Evolutionary conservation across 2,888 invertebrate species (phyloP), one percentile per base, ranked within the genome.

Genomic region (Ophion costatus): DNA sequence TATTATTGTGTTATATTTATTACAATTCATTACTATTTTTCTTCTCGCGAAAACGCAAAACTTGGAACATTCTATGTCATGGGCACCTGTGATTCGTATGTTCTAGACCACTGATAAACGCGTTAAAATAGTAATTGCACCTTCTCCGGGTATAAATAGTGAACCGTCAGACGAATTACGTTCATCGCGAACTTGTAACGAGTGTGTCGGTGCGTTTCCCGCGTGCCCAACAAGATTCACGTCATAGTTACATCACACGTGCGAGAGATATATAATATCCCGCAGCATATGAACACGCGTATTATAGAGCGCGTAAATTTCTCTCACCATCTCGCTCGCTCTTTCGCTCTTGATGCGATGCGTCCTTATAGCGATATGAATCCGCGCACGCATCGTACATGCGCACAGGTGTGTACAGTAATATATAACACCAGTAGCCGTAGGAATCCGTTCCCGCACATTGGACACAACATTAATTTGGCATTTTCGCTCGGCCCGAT

Each of bases 221-320:
- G 42, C 20, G 69, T 66, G 70, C 76, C 42, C 61, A 63, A n/a
- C 61, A 56, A 70, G 57, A 29, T 67, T 61, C 73, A 74, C 84
- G 59, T 64, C 70, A 57, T 56, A 42, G 81, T 74, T 81, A 20
- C 22, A 59, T 22, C 59, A 59, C 84, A 81, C 64, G 78, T 56
- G 69, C 75, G 81, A 17, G 56, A 64, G 64, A 64, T 73, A 64
- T 51, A 51, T 38, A 33, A 33, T 74, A 84, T 76, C 70, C 51
- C 64, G 70, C 70, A 22, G 66, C 33, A 70, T 33, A 20, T 20
- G 61, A 64, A 75, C 84, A 71, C 79, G 75, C 70, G 82, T 70
- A 84, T 82, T 82, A 82, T 78, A 82, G 70, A 82, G 73, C 74
- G 33, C 51, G 75, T 84, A 82, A 84, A 82, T 84, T 76, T 80